These are phyloP conservation scores for Orientallactaga bullata DNA, from an alignment of 2,113 vertebrate genomes.

Conservation along the genomic window DNA sequence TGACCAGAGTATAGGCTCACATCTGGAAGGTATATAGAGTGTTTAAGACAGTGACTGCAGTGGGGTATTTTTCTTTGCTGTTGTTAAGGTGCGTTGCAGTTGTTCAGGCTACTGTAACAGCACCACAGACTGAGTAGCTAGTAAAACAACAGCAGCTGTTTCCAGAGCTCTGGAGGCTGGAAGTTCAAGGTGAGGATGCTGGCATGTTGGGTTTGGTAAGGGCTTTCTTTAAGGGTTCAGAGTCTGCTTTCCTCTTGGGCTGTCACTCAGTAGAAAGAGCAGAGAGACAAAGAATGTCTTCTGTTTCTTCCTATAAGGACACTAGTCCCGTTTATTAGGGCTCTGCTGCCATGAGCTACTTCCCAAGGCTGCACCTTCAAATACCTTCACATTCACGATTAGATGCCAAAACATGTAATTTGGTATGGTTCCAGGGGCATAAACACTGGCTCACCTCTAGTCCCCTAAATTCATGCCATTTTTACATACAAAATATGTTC, in stretches of 20 bases:
- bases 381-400: background rate
- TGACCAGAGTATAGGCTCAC: rapidly evolving
- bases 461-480: background rate
- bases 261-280: background rate
- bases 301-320: background rate
- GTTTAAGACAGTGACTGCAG: background rate
- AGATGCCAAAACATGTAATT: background rate
- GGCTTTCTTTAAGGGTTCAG: no score
- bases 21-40: background rate
- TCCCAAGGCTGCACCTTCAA: background rate
- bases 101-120: background rate
- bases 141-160: background rate
- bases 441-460: background rate
- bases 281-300: no score
- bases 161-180: no score
- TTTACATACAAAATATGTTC: background rate
- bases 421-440: no score
- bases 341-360: background rate
- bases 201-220: background rate
- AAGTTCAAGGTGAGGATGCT: background rate
- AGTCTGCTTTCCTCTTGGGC: no score
- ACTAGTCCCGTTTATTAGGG: background rate
- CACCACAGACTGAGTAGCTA: background rate
- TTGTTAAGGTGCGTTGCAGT: background rate
- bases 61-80: background rate